These are phyloP conservation scores for Eilema griseolum DNA, from an alignment of 2,888 invertebrate genomes.

Conservation along the genomic window DNA sequence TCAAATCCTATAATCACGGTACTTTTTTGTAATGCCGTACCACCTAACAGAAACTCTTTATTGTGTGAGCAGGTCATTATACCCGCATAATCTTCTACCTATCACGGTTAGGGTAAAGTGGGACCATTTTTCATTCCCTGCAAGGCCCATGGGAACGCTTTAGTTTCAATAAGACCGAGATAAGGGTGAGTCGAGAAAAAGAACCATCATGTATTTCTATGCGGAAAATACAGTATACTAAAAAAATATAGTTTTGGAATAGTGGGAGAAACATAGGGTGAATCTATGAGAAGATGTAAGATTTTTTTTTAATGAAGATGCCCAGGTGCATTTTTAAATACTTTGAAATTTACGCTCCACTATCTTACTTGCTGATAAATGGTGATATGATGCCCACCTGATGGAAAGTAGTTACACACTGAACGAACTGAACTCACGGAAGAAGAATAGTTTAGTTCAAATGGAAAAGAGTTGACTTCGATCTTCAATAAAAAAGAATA, in stretches of 20 bases:
- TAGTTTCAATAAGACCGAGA: slow-evolving; percentile 76
- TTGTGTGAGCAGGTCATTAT: slow-evolving; percentile 50
- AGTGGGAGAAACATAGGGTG: background rate
- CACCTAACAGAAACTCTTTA: slow-evolving; percentile 22
- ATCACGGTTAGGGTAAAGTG: slow-evolving; percentile 55
- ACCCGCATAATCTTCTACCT: slow-evolving; percentile 63
- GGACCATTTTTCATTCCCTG: slow-evolving; percentile 69
- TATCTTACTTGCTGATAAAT: background rate
- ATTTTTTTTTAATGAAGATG: background rate
- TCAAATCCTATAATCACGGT: slow-evolving; percentile 8
- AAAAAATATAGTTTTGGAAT: slow-evolving; percentile 41
- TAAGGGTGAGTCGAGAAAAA: slow-evolving; percentile 57
- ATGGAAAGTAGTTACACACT: background rate
- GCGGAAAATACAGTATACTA: slow-evolving; percentile 43
- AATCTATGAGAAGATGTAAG: background rate
- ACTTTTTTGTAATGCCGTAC: slow-evolving; percentile 16
- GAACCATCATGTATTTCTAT: slow-evolving; percentile 54
- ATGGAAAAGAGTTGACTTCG: background rate
- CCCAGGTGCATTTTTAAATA: background rate
- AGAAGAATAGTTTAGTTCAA: background rate
- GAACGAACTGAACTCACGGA: background rate
- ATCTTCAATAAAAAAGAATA: background rate
- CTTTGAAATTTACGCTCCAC: too few species aligned
- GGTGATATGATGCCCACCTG: too few species aligned
- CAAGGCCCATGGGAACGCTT: slow-evolving; percentile 67